Percentiles rank a stretch among this genome's conserved stretches.
These are phyloP conservation scores for Brachypalpus laphriformis DNA, from an alignment of 2,888 invertebrate genomes.

Conservation along the genomic window DNA sequence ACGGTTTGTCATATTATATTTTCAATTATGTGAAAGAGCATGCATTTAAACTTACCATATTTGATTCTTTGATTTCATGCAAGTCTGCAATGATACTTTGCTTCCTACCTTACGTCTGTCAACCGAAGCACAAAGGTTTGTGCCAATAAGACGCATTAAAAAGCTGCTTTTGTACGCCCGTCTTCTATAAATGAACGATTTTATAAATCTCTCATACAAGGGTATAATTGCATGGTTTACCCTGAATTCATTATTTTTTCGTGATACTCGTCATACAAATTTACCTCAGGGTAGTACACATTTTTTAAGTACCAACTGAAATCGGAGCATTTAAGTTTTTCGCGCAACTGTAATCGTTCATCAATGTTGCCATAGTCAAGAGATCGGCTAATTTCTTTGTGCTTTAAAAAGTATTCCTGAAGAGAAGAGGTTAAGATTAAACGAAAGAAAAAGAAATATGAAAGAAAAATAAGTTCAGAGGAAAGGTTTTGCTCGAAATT, in stretches of 20 bases:
- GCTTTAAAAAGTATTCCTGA: slow-evolving; percentile 87
- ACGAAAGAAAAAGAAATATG: too few relatives aligned
- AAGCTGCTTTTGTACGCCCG: slow-evolving; percentile 89
- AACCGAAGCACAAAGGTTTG: slow-evolving; percentile 91
- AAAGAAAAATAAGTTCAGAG: too few relatives aligned
- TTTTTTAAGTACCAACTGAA: slow-evolving; percentile 97
- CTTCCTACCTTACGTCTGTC: slow-evolving; percentile 84
- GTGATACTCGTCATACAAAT: slow-evolving; percentile 86
- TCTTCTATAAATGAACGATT: slow-evolving; percentile 83
- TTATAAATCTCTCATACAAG: neutral
- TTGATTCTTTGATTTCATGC: slow-evolving; percentile 88
- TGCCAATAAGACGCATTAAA: slow-evolving; percentile 89
- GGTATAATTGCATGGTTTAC: slow-evolving; percentile 76
- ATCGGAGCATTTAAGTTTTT: slow-evolving; percentile 90
- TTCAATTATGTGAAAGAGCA: too few relatives aligned
- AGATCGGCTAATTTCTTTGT: slow-evolving; percentile 81
- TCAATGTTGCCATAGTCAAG: slow-evolving; percentile 91
- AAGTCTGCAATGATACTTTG: slow-evolving; percentile 87
- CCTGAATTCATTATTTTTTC: slow-evolving; percentile 83
- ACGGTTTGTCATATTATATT: too few relatives aligned
- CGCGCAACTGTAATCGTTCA: slow-evolving; percentile 88
- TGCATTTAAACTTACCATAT: slow-evolving; percentile 85
- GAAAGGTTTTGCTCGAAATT: too few relatives aligned
- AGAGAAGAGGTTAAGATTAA: too few relatives aligned
- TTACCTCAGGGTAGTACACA: slow-evolving; percentile 96